These are phyloP conservation scores for Bryconaethiops microstoma DNA, from an alignment of 2,797 vertebrate species.

Conservation along the genomic window DNA sequence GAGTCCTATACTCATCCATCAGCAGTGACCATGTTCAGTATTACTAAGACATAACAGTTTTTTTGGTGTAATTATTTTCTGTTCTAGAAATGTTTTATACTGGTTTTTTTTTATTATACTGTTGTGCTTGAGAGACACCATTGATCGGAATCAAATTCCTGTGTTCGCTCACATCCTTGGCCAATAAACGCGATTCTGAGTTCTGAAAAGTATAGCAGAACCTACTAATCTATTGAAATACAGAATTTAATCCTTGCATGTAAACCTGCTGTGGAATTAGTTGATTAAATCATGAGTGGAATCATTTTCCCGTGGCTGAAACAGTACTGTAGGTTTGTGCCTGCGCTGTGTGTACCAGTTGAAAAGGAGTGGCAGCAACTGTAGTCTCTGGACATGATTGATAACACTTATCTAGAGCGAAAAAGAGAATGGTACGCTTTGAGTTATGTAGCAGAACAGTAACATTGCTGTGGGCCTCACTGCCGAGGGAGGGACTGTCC, in stretches of 20 bases:
- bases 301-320: not conserved
- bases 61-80: too few relatives aligned
- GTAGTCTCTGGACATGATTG: constrained; percentile 13
- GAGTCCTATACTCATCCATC: not conserved
- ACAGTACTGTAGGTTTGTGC: not conserved
- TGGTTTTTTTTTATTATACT: too few relatives aligned
- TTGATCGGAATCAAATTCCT: too few relatives aligned
- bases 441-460: not conserved
- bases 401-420: constrained; percentile 46
- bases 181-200: too few relatives aligned
- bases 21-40: not conserved
- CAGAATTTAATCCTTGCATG: not conserved
- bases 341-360: not conserved
- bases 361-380: constrained; percentile 31
- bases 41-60: not conserved
- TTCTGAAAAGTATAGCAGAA: not conserved
- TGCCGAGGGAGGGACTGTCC: not conserved
- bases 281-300: too few relatives aligned
- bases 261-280: too few relatives aligned
- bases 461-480: not conserved
- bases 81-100: too few relatives aligned
- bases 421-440: constrained; percentile 2
- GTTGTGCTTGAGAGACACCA: too few relatives aligned
- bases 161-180: too few relatives aligned
- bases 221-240: not conserved